Conservation (phyloP, 2,797 vertebrate species). For the Zenarchopterus dispar region DNA sequence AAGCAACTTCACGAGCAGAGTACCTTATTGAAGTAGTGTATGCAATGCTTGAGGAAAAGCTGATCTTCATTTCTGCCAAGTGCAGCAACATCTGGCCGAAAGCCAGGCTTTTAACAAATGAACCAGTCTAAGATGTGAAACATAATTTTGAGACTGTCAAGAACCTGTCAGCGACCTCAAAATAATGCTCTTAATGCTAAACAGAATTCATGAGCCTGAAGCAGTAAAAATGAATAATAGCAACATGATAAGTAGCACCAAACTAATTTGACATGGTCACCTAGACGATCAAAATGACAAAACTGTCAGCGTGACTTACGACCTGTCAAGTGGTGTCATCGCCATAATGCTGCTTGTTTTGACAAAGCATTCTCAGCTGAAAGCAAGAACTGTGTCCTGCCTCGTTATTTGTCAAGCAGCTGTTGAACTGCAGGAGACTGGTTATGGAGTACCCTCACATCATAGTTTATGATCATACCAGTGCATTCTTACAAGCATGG, state of each 20-base stretch:
- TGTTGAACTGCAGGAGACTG: constrained; percentile 3
- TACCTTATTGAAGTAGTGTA: constrained; percentile 15
- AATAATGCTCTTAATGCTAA: constrained; percentile 65
- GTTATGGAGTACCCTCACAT: neutral
- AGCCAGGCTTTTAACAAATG: constrained; percentile 75
- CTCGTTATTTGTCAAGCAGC: constrained; percentile 48
- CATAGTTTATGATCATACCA: neutral
- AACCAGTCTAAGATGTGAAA: constrained; percentile 60
- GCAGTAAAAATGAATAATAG: constrained; percentile 65
- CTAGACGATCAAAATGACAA: constrained; percentile 54
- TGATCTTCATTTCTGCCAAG: constrained; percentile 39
- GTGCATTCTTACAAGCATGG: neutral
- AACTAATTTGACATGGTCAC: constrained; percentile 71
- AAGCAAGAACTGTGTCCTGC: constrained; percentile 23
- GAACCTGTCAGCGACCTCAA: constrained; percentile 62
- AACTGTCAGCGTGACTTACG: constrained; percentile 52
- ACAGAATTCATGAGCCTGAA: constrained; percentile 63
- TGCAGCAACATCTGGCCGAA: constrained; percentile 55
- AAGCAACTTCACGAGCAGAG: constrained; percentile 48
- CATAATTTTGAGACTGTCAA: constrained; percentile 68
- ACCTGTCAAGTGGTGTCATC: constrained; percentile 46
- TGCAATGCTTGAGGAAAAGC: constrained; percentile 37
- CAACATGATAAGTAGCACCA: constrained; percentile 68
- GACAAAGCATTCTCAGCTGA: constrained; percentile 24
- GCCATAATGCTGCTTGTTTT: constrained; percentile 38